These are phyloP conservation scores for Charadrius vociferus DNA, from an alignment of 2,113 vertebrate genomes.

Conservation along the genomic window DNA sequence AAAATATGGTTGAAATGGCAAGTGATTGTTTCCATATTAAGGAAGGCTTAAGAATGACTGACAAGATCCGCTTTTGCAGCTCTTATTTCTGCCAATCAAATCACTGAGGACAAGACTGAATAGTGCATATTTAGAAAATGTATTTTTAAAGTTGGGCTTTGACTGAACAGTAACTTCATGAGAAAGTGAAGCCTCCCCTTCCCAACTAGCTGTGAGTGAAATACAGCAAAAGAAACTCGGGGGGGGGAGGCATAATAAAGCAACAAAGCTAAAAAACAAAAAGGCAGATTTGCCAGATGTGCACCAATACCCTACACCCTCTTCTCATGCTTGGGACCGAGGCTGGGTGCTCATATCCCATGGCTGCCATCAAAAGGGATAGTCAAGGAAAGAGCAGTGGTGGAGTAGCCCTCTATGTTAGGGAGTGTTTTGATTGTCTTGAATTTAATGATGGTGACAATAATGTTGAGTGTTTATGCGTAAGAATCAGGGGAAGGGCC, in stretches of 20 bases:
- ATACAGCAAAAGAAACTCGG: background rate
- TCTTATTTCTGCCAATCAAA: slow-evolving; percentile 45
- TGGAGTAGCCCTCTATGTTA: background rate
- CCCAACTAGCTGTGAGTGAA: background rate
- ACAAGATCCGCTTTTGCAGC: slow-evolving; percentile 26
- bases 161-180: slow-evolving; percentile 16
- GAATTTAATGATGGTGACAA: background rate
- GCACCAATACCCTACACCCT: background rate
- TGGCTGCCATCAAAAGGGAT: background rate
- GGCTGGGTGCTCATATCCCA: background rate
- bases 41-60: slow-evolving; percentile 24
- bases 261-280: background rate
- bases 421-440: background rate
- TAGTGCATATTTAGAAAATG: slow-evolving; percentile 54
- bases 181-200: slow-evolving; percentile 9
- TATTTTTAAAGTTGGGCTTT: slow-evolving; percentile 49
- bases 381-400: background rate
- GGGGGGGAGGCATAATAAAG: background rate
- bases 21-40: slow-evolving; percentile 20
- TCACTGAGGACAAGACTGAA: slow-evolving; percentile 24
- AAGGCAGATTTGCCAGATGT: background rate
- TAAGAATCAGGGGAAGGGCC: background rate
- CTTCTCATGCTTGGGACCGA: background rate
- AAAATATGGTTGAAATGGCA: background rate
- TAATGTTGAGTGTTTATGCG: background rate